These are phyloP conservation scores for Zootermopsis nevadensis DNA, from an alignment of 2,888 invertebrate species.

Conservation along the genomic window DNA sequence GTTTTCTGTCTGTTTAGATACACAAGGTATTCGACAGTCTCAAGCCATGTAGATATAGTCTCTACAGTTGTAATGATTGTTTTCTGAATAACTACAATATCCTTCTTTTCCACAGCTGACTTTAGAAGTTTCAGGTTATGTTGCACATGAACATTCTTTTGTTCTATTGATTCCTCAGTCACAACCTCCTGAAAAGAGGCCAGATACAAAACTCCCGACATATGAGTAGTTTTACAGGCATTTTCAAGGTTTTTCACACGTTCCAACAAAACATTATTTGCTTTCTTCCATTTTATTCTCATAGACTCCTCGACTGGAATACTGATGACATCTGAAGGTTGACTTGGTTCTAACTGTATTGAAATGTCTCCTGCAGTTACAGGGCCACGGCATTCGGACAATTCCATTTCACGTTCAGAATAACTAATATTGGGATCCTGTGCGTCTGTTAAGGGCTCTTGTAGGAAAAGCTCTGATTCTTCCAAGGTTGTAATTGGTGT, in stretches of 20 bases:
- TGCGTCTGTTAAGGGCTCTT: too few species aligned
- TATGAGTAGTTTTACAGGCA: slow-evolving; percentile 66
- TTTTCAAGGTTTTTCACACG: slow-evolving; percentile 69
- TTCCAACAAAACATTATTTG: slow-evolving; percentile 67
- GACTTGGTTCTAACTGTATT: too few species aligned
- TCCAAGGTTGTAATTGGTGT: too few species aligned
- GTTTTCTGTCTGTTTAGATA: slow-evolving; percentile 71
- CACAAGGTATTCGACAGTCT: slow-evolving; percentile 85
- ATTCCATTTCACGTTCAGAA: too few species aligned
- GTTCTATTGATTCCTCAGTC: slow-evolving; percentile 67
- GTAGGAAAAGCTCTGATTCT: too few species aligned
- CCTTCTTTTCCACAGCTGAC: slow-evolving; percentile 69
- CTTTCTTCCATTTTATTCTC: slow-evolving; percentile 64
- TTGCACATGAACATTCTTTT: slow-evolving; percentile 69
- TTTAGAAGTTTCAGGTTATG: slow-evolving; percentile 70
- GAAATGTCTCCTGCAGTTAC: too few species aligned
- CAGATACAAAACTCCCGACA: slow-evolving; percentile 73
- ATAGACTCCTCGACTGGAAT: neutral
- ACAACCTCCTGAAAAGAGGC: slow-evolving; percentile 70
- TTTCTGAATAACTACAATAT: slow-evolving; percentile 73
- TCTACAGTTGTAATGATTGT: slow-evolving; percentile 81
- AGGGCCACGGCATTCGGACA: too few species aligned
- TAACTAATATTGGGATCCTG: too few species aligned
- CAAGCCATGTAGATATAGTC: slow-evolving; percentile 85
- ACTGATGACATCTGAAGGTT: neutral